A percentile compares a stretch with the other conserved stretches of the same genome.
Evolutionary conservation across 2,888 invertebrate genomes (phyloP).

Genomic region (Alcis repandata): DNA sequence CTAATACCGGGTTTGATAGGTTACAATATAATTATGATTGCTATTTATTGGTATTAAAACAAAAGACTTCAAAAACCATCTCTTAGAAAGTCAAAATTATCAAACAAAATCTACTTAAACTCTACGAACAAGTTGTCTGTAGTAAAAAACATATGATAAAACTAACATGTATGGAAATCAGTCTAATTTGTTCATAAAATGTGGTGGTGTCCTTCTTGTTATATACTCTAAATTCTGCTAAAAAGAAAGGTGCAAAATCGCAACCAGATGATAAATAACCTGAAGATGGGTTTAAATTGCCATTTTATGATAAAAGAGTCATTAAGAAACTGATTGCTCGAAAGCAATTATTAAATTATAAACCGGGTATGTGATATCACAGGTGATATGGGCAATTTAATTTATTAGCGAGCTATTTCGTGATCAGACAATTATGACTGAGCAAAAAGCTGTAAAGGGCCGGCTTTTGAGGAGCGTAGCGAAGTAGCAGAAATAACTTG

Average conservation of each 20-base stretch:
- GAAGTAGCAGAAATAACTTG: slow-evolving; percentile 7
- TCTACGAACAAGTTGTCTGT: not conserved
- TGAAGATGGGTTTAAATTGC: not conserved
- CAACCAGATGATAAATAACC: slow-evolving; percentile 1
- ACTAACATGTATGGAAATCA: not conserved
- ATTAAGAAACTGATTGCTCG: not conserved
- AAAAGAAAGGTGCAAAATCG: not conserved
- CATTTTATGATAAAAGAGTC: slow-evolving; percentile 4
- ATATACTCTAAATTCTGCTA: too few species aligned
- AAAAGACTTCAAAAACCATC: not conserved
- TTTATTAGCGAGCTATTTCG: slow-evolving; percentile 28
- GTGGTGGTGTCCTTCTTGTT: not conserved
- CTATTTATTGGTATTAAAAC: not conserved
- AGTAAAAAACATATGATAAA: not conserved
- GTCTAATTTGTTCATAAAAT: not conserved
- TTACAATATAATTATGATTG: not conserved
- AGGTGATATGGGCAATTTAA: slow-evolving; percentile 25
- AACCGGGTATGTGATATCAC: slow-evolving; percentile 12
- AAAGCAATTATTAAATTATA: slow-evolving; percentile 14
- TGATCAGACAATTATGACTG: slow-evolving; percentile 19
- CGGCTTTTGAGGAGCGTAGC: slow-evolving; percentile 4
- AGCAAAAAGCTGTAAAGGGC: slow-evolving; percentile 17
- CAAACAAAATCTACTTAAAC: not conserved
- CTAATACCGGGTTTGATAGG: not conserved
- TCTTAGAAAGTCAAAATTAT: not conserved